These are phyloP conservation scores for Hydropsyche betteni DNA, from an alignment of 2,888 invertebrate genomes.

Conservation along the genomic window DNA sequence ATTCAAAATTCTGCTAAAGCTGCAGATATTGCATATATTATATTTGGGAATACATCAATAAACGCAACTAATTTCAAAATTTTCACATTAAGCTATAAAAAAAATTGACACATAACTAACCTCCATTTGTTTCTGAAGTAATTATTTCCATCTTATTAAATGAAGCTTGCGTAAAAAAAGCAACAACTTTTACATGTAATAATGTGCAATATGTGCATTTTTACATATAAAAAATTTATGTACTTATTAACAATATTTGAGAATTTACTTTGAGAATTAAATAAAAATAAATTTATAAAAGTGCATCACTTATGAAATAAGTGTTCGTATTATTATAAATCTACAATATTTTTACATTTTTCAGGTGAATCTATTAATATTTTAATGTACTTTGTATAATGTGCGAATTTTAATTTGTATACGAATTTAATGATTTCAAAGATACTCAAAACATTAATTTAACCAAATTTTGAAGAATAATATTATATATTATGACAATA, in stretches of 20 bases:
- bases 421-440: no score
- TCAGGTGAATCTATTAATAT: no score
- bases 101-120: constrained; percentile 43
- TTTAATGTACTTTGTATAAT: no score
- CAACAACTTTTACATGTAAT: constrained; percentile 48
- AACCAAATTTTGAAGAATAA: no score
- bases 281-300: background rate
- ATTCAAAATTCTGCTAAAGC: constrained; percentile 4
- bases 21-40: background rate
- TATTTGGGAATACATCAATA: background rate
- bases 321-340: no score
- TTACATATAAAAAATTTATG: background rate
- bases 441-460: no score
- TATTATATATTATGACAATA: no score
- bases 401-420: no score
- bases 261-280: background rate
- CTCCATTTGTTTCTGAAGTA: constrained; percentile 52
- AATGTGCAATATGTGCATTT: constrained; percentile 45
- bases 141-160: constrained; percentile 50
- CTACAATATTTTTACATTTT: no score
- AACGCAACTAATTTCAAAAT: constrained; percentile 14
- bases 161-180: constrained; percentile 52
- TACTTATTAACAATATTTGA: no score
- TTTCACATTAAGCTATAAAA: background rate
- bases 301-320: background rate